Evolutionary conservation across 2,797 vertebrate genomes (phyloP).

Genomic region (Tragelaphus oryx): DNA sequence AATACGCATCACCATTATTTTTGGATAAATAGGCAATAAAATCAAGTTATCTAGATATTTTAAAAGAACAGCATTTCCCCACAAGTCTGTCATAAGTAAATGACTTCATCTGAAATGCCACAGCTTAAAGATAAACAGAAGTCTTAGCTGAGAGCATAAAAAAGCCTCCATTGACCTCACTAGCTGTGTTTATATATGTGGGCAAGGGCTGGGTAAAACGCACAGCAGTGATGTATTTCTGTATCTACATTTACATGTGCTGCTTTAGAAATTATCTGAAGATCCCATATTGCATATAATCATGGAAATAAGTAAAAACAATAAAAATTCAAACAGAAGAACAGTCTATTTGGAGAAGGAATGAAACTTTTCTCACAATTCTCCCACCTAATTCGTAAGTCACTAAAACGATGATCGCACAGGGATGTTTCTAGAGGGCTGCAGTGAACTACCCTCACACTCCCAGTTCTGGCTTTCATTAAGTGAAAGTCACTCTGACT

Average conservation of each 20-base stretch:
- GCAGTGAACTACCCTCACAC: conserved; percentile 52
- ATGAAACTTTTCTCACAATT: background rate
- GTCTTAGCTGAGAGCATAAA: background rate
- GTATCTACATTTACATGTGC: fast-evolving
- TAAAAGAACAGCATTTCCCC: conserved; percentile 72
- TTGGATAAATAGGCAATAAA: conserved; percentile 78
- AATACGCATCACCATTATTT: conserved; percentile 76
- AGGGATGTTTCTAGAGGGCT: conserved; percentile 52
- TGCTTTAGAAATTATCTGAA: background rate
- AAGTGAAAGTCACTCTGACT: background rate
- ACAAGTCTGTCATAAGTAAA: conserved; percentile 71
- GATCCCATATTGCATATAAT: background rate
- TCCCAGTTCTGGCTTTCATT: conserved; percentile 21
- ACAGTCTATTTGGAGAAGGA: conserved; percentile 16
- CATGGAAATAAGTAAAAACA: background rate
- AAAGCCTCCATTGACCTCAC: background rate
- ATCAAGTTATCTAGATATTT: conserved; percentile 78
- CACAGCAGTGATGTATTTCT: background rate
- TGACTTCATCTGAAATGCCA: conserved; percentile 41
- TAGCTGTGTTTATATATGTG: background rate
- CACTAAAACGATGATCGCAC: background rate
- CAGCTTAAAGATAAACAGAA: background rate
- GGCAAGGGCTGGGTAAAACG: background rate
- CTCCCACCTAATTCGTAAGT: conserved; percentile 8
- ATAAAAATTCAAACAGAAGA: conserved; percentile 5